phyloP scores from a whole-genome alignment of 2,113 vertebrate species.

The Eubucco bourcierii region DNA sequence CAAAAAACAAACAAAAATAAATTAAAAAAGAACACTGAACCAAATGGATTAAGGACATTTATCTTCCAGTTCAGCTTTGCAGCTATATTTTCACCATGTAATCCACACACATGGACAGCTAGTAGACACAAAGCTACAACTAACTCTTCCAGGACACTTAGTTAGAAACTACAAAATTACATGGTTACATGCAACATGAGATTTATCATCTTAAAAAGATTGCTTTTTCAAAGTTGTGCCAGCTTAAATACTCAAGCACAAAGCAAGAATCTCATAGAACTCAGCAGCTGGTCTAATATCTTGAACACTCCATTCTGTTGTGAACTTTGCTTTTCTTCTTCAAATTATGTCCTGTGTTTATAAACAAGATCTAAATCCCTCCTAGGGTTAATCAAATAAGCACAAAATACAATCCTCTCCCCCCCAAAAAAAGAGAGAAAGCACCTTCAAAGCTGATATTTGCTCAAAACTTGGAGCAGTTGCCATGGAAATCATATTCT shows the following conservation, averaged over 20 bases:
- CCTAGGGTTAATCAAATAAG: conserved; percentile 67
- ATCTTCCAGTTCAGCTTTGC: neutral
- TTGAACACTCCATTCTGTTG: neutral
- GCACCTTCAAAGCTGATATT: conserved; percentile 68
- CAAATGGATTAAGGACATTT: neutral
- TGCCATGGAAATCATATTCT: conserved; percentile 72
- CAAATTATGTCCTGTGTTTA: conserved; percentile 65
- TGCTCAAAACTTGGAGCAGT: conserved; percentile 64
- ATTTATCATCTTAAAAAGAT: neutral
- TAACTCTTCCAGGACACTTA: neutral
- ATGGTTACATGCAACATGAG: neutral
- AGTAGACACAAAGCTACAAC: neutral
- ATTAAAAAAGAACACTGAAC: too few species aligned
- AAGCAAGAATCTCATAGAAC: neutral
- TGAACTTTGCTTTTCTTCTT: conserved; percentile 64
- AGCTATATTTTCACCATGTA: neutral
- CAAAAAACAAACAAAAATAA: too few species aligned
- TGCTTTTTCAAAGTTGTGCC: neutral
- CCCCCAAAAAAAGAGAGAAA: neutral
- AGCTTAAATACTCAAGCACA: neutral
- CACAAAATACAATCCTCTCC: conserved; percentile 42
- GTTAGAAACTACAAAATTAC: neutral
- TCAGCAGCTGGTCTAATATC: neutral
- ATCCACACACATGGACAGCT: neutral
- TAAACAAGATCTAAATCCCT: conserved; percentile 60